Evolutionary conservation across 2,797 vertebrate species (phyloP).

Genomic region (Phyllotis vaccarum): DNA sequence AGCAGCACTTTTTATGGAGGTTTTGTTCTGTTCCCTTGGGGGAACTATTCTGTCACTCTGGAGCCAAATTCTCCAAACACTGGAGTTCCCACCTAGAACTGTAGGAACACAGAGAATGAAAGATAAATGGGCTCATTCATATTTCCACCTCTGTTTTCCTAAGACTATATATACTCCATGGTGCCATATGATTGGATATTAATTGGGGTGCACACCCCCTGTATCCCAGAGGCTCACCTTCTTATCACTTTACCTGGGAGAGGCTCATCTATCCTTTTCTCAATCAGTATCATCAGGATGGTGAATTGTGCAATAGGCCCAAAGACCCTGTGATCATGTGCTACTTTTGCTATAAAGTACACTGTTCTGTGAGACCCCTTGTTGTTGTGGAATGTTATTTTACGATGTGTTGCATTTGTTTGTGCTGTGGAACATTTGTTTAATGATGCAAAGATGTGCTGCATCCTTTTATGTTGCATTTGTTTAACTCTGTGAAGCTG

Average conservation of each 20-base stretch:
- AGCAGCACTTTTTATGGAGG: background rate
- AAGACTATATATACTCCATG: background rate
- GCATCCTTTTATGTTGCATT: no score
- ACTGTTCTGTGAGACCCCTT: background rate
- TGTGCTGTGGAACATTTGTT: no score
- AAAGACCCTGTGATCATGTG: background rate
- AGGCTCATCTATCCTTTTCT: background rate
- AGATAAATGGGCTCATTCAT: background rate
- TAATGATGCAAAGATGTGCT: no score
- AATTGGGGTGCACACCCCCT: background rate
- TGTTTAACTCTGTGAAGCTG: no score
- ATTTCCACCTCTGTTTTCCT: background rate
- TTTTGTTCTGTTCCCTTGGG: background rate
- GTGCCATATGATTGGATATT: background rate
- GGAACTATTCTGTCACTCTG: background rate
- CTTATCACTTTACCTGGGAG: slow-evolving; percentile 6
- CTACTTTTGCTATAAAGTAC: background rate
- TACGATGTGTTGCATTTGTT: no score
- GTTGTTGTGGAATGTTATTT: background rate
- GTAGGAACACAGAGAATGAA: background rate
- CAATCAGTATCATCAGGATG: background rate
- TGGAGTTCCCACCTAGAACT: background rate
- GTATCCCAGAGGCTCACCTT: background rate
- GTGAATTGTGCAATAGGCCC: background rate
- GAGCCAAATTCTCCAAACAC: background rate